Conservation (phyloP, 2,113 vertebrate species). For the Lathamus discolor region DNA sequence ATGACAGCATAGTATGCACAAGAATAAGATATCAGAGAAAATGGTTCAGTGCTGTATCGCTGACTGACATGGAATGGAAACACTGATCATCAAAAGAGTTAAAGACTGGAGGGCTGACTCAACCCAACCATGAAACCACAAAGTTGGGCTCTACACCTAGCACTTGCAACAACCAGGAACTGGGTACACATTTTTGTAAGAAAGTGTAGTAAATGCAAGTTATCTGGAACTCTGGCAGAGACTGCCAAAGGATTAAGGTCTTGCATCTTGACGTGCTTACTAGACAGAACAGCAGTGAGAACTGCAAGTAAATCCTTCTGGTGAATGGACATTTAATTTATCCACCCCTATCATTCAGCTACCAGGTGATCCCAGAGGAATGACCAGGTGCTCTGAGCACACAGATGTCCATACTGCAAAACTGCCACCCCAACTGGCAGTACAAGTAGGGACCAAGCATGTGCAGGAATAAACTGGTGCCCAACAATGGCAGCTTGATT, state of each 20-base stretch:
- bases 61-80: background rate
- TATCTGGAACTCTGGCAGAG: background rate
- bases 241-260: background rate
- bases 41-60: background rate
- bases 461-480: background rate
- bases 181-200: background rate
- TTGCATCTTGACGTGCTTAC: background rate
- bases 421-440: background rate
- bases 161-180: background rate
- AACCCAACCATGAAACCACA: background rate
- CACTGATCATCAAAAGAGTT: background rate
- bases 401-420: background rate
- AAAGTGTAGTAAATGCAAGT: background rate
- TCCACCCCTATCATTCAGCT: background rate
- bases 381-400: rapidly evolving
- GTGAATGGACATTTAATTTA: background rate
- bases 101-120: background rate
- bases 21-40: background rate
- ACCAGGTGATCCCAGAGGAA: background rate
- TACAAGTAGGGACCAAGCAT: background rate
- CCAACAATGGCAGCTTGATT: rapidly evolving
- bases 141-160: background rate
- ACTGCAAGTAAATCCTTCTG: background rate
- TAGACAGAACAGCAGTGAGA: rapidly evolving
- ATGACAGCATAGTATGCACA: background rate